These are phyloP conservation scores for Saguinus midas DNA, from an alignment of 2,113 vertebrate species.

Conservation along the genomic window DNA sequence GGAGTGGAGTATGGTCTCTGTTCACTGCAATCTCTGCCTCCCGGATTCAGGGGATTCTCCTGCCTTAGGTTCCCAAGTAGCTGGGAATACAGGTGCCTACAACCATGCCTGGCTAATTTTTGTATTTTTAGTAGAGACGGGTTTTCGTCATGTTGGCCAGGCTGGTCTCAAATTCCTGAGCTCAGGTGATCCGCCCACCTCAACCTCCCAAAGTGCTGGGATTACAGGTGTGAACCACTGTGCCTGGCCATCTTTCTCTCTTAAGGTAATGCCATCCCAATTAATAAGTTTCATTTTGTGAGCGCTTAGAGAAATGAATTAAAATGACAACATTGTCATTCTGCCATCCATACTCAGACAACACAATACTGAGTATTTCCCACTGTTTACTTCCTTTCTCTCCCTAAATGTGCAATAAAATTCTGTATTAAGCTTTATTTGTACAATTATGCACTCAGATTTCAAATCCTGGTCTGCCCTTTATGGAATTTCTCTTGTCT, in stretches of 20 bases:
- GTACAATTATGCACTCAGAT: background rate
- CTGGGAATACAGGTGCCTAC: no score
- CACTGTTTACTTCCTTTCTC: background rate
- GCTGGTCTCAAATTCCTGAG: no score
- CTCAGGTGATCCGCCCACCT: no score
- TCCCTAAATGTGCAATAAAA: background rate
- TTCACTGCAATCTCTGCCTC: no score
- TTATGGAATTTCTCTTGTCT: background rate
- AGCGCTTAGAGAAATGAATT: background rate
- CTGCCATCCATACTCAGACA: background rate
- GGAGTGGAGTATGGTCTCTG: no score
- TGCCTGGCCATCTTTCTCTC: background rate
- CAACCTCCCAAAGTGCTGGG: no score
- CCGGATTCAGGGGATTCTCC: no score
- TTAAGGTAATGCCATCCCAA: background rate
- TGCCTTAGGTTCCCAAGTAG: no score
- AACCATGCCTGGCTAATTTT: no score
- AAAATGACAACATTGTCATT: background rate
- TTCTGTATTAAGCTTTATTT: background rate
- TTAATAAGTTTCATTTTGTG: background rate
- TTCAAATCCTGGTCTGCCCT: background rate
- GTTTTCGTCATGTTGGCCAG: no score
- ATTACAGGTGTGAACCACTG: no score
- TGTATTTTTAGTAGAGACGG: no score
- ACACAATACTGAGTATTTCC: background rate